phyloP scores from a whole-genome alignment of 2,113 vertebrate genomes.

The Pachyramphus minor region DNA sequence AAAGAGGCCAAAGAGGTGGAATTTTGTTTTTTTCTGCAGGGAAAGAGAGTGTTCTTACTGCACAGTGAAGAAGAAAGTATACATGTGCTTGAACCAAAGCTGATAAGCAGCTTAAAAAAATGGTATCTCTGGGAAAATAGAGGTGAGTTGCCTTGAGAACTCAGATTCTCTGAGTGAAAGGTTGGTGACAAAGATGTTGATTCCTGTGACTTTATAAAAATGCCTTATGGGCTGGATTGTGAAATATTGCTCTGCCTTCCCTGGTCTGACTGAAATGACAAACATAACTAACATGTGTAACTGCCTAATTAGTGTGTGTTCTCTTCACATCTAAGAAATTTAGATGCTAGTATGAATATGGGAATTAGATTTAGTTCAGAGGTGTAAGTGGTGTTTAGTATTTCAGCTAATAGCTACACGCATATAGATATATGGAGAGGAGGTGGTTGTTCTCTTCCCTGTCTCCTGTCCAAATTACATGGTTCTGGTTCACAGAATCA shows the following conservation, averaged over 20 bases:
- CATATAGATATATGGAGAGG: fast-evolving
- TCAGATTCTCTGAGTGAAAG: neutral
- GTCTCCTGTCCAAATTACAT: neutral
- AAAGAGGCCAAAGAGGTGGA: neutral
- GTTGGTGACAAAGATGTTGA: neutral
- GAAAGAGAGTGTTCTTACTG: neutral
- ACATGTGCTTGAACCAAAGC: neutral
- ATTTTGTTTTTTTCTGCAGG: neutral
- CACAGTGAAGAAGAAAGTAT: neutral
- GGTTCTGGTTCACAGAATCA: neutral
- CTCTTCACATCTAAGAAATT: neutral
- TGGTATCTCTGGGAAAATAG: neutral
- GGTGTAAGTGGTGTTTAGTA: neutral
- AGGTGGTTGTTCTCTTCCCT: neutral
- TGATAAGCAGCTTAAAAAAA: neutral
- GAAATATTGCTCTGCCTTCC: neutral
- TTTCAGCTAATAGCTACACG: neutral
- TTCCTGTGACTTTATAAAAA: neutral
- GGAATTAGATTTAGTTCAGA: neutral
- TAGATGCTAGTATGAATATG: neutral
- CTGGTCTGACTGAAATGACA: neutral
- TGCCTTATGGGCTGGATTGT: neutral
- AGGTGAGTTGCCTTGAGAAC: neutral
- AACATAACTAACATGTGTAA: neutral
- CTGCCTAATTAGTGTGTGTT: neutral